These are phyloP conservation scores for Hormaphis cornu DNA, from an alignment of 1,140 invertebrate genomes.

Conservation along the genomic window DNA sequence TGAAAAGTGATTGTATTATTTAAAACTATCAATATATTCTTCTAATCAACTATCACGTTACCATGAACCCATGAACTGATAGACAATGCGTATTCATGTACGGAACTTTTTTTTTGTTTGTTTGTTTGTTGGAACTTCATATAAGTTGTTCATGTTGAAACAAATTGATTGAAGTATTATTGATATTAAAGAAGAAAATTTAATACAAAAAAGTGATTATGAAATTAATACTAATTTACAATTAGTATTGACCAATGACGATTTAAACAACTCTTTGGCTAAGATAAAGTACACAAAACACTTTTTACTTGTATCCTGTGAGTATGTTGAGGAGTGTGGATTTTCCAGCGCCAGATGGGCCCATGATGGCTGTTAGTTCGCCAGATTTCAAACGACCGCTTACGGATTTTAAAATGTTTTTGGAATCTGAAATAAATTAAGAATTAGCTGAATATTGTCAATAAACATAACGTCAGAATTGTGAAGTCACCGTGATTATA, in stretches of 20 bases:
- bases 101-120: too few relatives aligned
- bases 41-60: background rate
- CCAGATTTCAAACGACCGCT: slow-evolving; percentile 71
- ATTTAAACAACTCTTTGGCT: background rate
- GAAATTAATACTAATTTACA: too few relatives aligned
- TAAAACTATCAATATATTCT: background rate
- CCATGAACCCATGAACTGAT: background rate
- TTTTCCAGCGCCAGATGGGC: slow-evolving; percentile 84
- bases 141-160: too few relatives aligned
- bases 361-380: slow-evolving; percentile 88
- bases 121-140: too few relatives aligned
- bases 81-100: too few relatives aligned
- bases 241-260: background rate
- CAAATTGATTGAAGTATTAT: too few relatives aligned
- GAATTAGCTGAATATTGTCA: background rate
- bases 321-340: slow-evolving; percentile 80
- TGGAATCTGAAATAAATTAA: slow-evolving; percentile 51
- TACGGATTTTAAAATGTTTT: slow-evolving; percentile 73
- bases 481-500: too few relatives aligned
- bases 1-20: background rate
- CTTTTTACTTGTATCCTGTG: slow-evolving; percentile 69
- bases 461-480: background rate
- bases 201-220: too few relatives aligned
- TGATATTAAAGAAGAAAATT: too few relatives aligned
- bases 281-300: too few relatives aligned